These are phyloP conservation scores for Trachelipus rathkii DNA, from an alignment of 1,140 invertebrate species.

Conservation along the genomic window DNA sequence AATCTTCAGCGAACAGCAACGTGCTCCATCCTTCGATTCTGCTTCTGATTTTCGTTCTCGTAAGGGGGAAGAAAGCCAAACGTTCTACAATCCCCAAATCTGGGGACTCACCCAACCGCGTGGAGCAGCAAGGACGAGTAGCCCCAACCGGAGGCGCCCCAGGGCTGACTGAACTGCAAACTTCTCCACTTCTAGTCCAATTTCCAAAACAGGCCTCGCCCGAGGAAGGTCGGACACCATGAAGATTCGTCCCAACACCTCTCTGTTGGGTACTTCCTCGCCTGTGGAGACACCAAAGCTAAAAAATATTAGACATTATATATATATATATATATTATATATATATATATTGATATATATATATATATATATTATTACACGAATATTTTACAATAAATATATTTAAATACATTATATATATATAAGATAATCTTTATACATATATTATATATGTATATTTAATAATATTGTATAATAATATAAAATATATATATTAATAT, in stretches of 20 bases:
- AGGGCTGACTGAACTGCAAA: slow-evolving; percentile 76
- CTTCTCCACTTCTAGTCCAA: slow-evolving; percentile 72
- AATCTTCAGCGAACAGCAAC: slow-evolving; percentile 73
- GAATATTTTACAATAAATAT: no score
- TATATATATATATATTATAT: no score
- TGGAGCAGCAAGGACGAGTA: slow-evolving; percentile 66
- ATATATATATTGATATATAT: no score
- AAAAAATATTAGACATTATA: not conserved
- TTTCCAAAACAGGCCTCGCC: slow-evolving; percentile 82
- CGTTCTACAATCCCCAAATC: slow-evolving; percentile 86
- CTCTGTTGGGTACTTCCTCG: slow-evolving; percentile 27
- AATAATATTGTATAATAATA: no score
- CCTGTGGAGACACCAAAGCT: slow-evolving; percentile 26
- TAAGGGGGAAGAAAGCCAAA: slow-evolving; percentile 78
- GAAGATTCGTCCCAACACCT: slow-evolving; percentile 19
- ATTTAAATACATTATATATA: no score
- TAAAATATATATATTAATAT: no score
- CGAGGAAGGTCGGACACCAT: slow-evolving; percentile 64
- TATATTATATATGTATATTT: no score
- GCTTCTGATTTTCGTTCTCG: slow-evolving; percentile 56
- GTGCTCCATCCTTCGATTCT: slow-evolving; percentile 67
- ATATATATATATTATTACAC: no score
- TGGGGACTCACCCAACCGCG: slow-evolving; percentile 50
- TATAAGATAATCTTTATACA: no score
- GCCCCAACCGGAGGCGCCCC: slow-evolving; percentile 76